These are phyloP conservation scores for Dromius quadrimaculatus DNA, from an alignment of 2,888 invertebrate genomes.

Conservation along the genomic window DNA sequence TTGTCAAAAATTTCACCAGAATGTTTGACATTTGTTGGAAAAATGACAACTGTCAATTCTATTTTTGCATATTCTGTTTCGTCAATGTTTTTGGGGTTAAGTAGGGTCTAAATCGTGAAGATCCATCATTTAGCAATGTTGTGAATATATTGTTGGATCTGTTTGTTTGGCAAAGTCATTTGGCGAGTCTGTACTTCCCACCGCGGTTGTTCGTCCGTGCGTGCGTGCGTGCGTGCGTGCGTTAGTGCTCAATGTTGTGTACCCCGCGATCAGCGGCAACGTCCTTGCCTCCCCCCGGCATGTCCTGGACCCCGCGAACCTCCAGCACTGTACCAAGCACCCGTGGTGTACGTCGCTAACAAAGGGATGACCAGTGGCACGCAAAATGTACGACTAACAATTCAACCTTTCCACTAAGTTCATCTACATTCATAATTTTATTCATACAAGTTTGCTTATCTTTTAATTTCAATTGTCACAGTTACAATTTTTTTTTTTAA, in stretches of 20 bases:
- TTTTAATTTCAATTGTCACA: neutral
- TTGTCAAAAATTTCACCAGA: too few species aligned
- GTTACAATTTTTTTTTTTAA: neutral
- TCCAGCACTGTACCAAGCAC: constrained; percentile 52
- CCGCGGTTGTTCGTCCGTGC: too few species aligned
- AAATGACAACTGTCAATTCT: too few species aligned
- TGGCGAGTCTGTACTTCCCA: neutral
- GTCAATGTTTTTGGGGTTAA: too few species aligned
- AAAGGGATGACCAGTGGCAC: constrained; percentile 15
- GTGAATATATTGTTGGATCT: too few species aligned
- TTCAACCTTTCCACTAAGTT: too few species aligned
- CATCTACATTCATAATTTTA: too few species aligned
- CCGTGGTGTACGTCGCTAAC: constrained; percentile 43
- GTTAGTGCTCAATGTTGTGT: neutral
- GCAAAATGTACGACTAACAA: neutral
- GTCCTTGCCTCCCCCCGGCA: constrained; percentile 55
- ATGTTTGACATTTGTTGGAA: too few species aligned
- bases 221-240: neutral
- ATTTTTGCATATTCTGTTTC: too few species aligned
- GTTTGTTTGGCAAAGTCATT: neutral
- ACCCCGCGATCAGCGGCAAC: constrained; percentile 56
- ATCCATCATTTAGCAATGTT: too few species aligned
- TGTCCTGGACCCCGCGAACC: constrained; percentile 55
- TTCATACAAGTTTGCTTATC: too few species aligned
- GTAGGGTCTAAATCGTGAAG: too few species aligned